phyloP scores from a whole-genome alignment of 2,113 vertebrate genomes.

The Lonchura striata region DNA sequence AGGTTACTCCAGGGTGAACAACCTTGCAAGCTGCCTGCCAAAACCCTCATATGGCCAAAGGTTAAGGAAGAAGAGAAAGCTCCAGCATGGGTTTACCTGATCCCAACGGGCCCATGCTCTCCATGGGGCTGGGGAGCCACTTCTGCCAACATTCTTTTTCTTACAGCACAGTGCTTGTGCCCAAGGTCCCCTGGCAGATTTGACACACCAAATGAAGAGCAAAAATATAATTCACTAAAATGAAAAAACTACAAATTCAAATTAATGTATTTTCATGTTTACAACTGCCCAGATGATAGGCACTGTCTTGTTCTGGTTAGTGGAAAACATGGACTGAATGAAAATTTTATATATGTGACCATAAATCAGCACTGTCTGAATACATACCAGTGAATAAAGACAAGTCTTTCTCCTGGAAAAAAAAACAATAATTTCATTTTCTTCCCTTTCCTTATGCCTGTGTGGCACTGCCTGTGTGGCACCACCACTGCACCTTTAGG shows the following conservation, averaged over 20 bases:
- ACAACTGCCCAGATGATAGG: neutral
- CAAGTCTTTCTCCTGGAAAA: neutral
- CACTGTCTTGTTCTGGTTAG: neutral
- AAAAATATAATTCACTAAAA: neutral
- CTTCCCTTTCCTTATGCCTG: neutral
- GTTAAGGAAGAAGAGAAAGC: neutral
- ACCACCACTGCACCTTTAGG: neutral
- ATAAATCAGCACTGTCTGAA: neutral
- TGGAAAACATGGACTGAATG: neutral
- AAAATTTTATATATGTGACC: neutral
- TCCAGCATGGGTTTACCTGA: neutral
- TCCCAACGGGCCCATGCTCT: neutral
- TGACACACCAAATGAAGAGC: neutral
- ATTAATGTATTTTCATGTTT: neutral
- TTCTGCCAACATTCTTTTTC: neutral
- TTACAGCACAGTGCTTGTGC: neutral
- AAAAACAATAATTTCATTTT: accelerated
- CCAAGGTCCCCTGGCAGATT: neutral
- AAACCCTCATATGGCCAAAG: neutral
- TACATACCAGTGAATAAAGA: neutral
- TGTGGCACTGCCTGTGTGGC: neutral
- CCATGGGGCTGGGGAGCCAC: neutral
- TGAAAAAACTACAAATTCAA: neutral
- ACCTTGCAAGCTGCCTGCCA: neutral
- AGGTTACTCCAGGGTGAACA: neutral